Base-by-base conservation (phyloP, 2,797 vertebrate species). In the Threskiornis aethiopicus region DNA sequence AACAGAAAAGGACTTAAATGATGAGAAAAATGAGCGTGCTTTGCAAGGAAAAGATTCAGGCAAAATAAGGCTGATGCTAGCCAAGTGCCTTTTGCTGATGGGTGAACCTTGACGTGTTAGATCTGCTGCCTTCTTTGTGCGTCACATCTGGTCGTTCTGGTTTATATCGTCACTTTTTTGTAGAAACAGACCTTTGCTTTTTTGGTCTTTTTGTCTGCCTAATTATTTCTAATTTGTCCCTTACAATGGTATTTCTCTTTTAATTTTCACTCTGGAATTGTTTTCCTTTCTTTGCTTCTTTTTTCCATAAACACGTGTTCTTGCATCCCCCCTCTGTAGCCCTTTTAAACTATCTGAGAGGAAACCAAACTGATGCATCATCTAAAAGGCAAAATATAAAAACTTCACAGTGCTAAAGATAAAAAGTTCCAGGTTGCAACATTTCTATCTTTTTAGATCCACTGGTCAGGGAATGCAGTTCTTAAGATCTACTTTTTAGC, bases 41-140 rank as follows among this genome's bases (percentile, higher is more conserved):
- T 96, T 96, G 89, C 80, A 89, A 95, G 95, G 95, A 92, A 87
- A 94, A 94, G 61, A 87, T 96, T 62, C 71, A 7, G 64, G 25
- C 58, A 44, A 41, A 62, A 46, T 24, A 35, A 65, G 31, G 42
- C 83, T 85, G 41, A 14, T 69, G 16, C 28, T 73, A 72, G 46
- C 42, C 37, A 22, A 84, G 37, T 7, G 25, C 10, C 14, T 57
- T 54, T 42, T 62, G 25, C 41, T 54, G 13, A 4, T 49, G 67
- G 67, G 29, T 37, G 39, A 66, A 35, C 19, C 26, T 25, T 49
- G 61, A 28, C 0, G 0, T 31, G 52, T 42, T 77, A 5, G 3
- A 80, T 29, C 54, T 58, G 26, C 78, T 52, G 61, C 47, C 12
- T 4, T 9, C 41, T 55, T 49, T 62, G 46, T 79, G 22, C 3